Percentiles rank a stretch among this genome's conserved stretches.
Conservation (phyloP, 92 coral and sea anemone genomes). For the Zoanthus solanderi region DNA sequence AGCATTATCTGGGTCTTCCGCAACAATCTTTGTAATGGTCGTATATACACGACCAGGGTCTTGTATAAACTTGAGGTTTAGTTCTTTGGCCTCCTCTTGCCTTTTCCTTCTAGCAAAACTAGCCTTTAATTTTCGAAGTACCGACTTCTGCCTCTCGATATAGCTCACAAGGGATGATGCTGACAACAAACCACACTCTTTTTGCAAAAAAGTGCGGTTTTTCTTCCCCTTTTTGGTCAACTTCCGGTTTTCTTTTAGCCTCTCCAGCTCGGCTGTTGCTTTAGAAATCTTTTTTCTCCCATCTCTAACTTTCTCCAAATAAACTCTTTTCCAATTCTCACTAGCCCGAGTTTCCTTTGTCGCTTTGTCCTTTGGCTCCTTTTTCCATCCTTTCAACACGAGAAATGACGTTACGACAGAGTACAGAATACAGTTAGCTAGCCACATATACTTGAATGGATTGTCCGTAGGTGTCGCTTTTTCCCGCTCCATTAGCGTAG, state of each 20-base stretch:
- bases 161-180: conserved; percentile 28
- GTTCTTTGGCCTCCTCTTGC: conserved; percentile 36
- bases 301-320: neutral
- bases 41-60: conserved; percentile 18
- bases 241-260: too few relatives aligned
- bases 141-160: conserved; percentile 47
- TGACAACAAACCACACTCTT: conserved; percentile 28
- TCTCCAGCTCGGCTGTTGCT: neutral
- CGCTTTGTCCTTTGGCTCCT: too few relatives aligned
- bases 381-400: conserved; percentile 32
- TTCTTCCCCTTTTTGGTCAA: neutral
- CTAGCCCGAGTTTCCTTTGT: conserved; percentile 39
- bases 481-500: neutral
- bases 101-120: neutral
- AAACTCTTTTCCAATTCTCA: conserved; percentile 36
- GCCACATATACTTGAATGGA: conserved; percentile 36
- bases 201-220: neutral
- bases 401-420: conserved; percentile 28
- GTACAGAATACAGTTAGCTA: conserved; percentile 2
- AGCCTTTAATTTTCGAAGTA: conserved; percentile 16
- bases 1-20: conserved; percentile 45
- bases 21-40: conserved; percentile 31
- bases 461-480: conserved; percentile 13
- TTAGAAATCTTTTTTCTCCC: conserved; percentile 17
- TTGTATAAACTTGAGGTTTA: neutral